Conservation (phyloP, 2,888 invertebrate genomes). For the Congeria kusceri region DNA sequence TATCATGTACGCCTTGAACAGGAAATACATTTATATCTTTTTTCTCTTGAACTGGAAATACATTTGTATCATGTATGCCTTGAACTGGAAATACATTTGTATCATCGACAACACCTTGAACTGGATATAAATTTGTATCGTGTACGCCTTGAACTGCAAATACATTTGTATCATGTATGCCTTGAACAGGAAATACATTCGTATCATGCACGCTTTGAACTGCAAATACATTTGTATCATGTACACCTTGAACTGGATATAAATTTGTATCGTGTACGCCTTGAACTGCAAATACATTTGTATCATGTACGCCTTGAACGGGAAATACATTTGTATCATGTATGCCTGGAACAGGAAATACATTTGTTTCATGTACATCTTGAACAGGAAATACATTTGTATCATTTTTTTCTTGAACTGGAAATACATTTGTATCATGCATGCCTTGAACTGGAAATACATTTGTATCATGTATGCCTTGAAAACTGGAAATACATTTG, state of each 20-base stretch:
- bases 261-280: too few species aligned
- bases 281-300: too few species aligned
- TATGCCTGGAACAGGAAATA: slow-evolving; percentile 91
- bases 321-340: slow-evolving; percentile 89
- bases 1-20: not conserved
- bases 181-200: slow-evolving; percentile 87
- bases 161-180: not conserved
- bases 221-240: slow-evolving; percentile 63
- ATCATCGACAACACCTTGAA: not conserved
- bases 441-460: slow-evolving; percentile 90
- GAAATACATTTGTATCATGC: slow-evolving; percentile 90
- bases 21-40: too few species aligned
- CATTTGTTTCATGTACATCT: not conserved
- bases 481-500: too few species aligned
- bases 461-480: not conserved
- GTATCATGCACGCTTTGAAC: slow-evolving; percentile 93
- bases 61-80: slow-evolving; percentile 92
- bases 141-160: slow-evolving; percentile 90
- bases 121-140: too few species aligned
- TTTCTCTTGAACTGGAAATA: too few species aligned
- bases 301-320: too few species aligned
- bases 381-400: too few species aligned
- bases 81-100: slow-evolving; percentile 88
- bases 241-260: not conserved
- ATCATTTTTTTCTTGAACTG: too few species aligned